These are phyloP conservation scores for Tamandua tetradactyla DNA, from an alignment of 2,797 vertebrate species.

Conservation along the genomic window DNA sequence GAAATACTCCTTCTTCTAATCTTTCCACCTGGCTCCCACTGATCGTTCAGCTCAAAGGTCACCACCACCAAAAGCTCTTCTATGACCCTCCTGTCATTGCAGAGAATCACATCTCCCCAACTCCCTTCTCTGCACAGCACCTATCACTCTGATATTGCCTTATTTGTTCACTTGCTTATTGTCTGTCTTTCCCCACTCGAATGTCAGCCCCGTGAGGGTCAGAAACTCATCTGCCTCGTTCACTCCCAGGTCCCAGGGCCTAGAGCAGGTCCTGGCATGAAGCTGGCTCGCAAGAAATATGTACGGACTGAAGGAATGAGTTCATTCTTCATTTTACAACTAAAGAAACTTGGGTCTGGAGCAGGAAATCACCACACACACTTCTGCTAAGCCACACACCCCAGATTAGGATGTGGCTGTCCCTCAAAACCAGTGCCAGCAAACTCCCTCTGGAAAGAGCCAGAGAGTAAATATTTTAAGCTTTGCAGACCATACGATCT, in stretches of 20 bases:
- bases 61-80: not conserved
- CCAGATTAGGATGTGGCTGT: not conserved
- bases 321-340: not conserved
- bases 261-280: not conserved
- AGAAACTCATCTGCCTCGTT: not conserved
- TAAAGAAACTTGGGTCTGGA: not conserved
- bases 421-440: not conserved
- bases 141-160: not conserved
- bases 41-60: not conserved
- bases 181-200: not conserved
- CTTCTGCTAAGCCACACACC: not conserved
- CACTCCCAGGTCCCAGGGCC: not conserved
- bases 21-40: not conserved
- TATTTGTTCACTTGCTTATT: not conserved
- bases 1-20: not conserved
- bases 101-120: not conserved
- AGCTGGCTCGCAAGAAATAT: not conserved
- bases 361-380: not conserved
- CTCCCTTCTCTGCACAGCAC: not conserved
- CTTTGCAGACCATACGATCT: not conserved
- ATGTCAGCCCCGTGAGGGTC: not conserved
- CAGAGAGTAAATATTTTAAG: not conserved
- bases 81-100: not conserved
- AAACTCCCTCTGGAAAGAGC: not conserved
- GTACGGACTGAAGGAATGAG: not conserved